Percentiles rank a stretch among this genome's conserved stretches.
Conservation (phyloP, 2,113 vertebrate species). For the Larimichthys polyactis region DNA sequence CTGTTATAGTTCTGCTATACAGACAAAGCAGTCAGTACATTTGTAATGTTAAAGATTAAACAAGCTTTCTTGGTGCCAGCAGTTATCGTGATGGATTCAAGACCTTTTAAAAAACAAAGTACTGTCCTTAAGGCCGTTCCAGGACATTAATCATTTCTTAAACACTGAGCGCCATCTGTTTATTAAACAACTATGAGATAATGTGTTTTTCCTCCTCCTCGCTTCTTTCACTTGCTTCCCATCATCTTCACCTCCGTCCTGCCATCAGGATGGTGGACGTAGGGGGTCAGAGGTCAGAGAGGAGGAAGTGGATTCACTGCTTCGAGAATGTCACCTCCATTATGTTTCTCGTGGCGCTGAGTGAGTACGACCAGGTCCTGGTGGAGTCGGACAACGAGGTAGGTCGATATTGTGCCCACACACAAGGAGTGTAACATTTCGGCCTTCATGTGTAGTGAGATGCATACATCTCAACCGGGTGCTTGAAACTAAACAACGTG, state of each 20-base stretch:
- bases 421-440: not conserved
- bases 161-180: not conserved
- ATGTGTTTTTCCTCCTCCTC: not conserved
- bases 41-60: not conserved
- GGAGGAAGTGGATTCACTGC: conserved; percentile 99
- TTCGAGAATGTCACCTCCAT: conserved; percentile 99
- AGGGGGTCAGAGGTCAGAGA: conserved; percentile 96
- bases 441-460: not conserved
- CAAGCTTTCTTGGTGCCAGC: not conserved
- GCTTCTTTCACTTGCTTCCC: conserved; percentile 1
- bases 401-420: not conserved
- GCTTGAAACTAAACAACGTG: not conserved
- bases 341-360: conserved; percentile 99
- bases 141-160: conserved; percentile 12
- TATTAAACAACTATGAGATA: not conserved
- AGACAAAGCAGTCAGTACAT: not conserved
- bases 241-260: conserved; percentile 15
- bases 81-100: conserved; percentile 67
- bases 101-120: conserved; percentile 1
- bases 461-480: not conserved
- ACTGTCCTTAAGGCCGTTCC: not conserved
- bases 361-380: conserved; percentile 99
- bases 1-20: not conserved
- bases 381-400: conserved; percentile 99
- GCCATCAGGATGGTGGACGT: conserved; percentile 96